These are phyloP conservation scores for Ditula angustiorana DNA, from an alignment of 2,888 invertebrate genomes.

Conservation along the genomic window DNA sequence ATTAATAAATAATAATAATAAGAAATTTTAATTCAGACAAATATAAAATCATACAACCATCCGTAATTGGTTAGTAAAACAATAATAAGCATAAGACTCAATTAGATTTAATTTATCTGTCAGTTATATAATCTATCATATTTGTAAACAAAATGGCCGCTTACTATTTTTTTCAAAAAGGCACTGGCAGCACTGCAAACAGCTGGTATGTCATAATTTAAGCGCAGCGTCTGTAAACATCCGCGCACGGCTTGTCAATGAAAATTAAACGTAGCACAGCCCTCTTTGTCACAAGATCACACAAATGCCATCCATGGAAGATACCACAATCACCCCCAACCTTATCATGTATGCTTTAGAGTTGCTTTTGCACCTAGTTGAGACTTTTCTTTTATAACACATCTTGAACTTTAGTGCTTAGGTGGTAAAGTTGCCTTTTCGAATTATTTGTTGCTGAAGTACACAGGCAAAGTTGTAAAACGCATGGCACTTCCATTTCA, in stretches of 20 bases:
- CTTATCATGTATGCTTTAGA: background rate
- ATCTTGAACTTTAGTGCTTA: slow-evolving; percentile 46
- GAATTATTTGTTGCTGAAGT: background rate
- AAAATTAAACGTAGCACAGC: slow-evolving; percentile 71
- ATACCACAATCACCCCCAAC: background rate
- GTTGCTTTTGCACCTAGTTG: background rate
- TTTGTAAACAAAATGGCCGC: too few species aligned
- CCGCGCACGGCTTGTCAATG: slow-evolving; percentile 62
- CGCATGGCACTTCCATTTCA: slow-evolving; percentile 63
- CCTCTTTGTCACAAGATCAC: slow-evolving; percentile 64
- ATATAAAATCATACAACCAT: too few species aligned
- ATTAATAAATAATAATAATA: too few species aligned
- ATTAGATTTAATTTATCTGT: too few species aligned
- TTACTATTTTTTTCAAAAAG: slow-evolving; percentile 5
- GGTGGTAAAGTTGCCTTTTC: slow-evolving; percentile 15
- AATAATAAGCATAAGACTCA: too few species aligned
- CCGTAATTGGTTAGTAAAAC: too few species aligned
- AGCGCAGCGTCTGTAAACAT: slow-evolving; percentile 43
- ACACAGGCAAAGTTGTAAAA: slow-evolving; percentile 29
- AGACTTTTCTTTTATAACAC: background rate
- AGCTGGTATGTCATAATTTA: slow-evolving; percentile 40
- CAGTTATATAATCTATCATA: too few species aligned
- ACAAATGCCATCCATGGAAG: background rate
- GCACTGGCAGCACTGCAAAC: slow-evolving; percentile 8
- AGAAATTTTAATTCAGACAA: too few species aligned